A percentile compares a stretch with the other conserved stretches of the same genome.
Evolutionary conservation across 2,797 vertebrate species (phyloP).

Genomic region (Spinibarbus caldwelli): DNA sequence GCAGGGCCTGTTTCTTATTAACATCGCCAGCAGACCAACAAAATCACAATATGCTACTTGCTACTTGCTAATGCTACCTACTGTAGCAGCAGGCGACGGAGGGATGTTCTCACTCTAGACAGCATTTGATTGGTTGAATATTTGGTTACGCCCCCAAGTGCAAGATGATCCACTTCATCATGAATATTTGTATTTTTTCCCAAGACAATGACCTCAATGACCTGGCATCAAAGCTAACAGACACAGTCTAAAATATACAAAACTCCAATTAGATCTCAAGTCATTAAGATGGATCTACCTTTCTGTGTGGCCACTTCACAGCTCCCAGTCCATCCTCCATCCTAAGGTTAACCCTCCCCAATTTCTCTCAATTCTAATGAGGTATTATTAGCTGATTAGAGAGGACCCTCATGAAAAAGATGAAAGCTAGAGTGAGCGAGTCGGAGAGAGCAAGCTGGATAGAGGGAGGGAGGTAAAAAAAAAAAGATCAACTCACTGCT

Average conservation of each 20-base stretch:
- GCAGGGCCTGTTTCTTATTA: background rate
- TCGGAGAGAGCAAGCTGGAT: conserved; percentile 22
- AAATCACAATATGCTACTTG: background rate
- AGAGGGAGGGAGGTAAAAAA: conserved; percentile 52
- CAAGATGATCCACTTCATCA: background rate
- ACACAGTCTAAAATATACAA: background rate
- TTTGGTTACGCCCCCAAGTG: background rate
- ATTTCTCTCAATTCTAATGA: conserved; percentile 31
- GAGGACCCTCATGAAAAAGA: conserved; percentile 47
- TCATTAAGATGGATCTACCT: background rate
- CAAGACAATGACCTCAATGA: background rate
- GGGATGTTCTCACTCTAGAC: background rate
- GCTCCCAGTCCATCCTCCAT: background rate
- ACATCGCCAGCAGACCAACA: background rate
- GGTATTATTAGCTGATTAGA: conserved; percentile 53
- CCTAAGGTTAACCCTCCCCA: conserved; percentile 6
- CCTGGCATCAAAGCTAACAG: background rate
- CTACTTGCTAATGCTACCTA: background rate
- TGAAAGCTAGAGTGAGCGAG: conserved; percentile 53
- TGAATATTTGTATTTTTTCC: background rate
- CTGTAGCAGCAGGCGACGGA: background rate
- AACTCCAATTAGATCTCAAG: background rate
- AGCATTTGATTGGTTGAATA: background rate
- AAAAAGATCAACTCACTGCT: conserved; percentile 56
- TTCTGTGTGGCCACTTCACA: conserved; percentile 17